Evolutionary conservation across 2,888 invertebrate species (phyloP).

Genomic region (Drosophila testacea): DNA sequence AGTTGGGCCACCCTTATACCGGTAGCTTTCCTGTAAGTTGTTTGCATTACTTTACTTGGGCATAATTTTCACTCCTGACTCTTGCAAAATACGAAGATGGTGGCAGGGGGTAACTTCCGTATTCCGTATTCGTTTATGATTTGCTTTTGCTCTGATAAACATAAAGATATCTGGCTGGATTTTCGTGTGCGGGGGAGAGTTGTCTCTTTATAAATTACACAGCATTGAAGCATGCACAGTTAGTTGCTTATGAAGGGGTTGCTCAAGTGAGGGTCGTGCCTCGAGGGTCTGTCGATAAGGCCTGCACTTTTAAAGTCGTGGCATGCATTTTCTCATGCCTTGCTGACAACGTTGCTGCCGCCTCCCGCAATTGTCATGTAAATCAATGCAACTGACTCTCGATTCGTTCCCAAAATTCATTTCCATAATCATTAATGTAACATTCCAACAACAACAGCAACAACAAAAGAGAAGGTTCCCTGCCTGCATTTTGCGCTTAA

Average conservation of each 20-base stretch:
- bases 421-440: constrained; percentile 66
- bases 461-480: constrained; percentile 28
- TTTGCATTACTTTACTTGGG: constrained; percentile 57
- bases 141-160: constrained; percentile 64
- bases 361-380: constrained; percentile 70
- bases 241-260: constrained; percentile 46
- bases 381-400: constrained; percentile 62
- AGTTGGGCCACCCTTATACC: background rate
- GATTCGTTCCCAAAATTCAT: constrained; percentile 57
- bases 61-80: constrained; percentile 55
- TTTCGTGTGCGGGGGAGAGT: constrained; percentile 23
- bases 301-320: constrained; percentile 24
- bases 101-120: constrained; percentile 53
- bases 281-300: constrained; percentile 46
- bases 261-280: constrained; percentile 36
- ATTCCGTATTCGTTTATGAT: constrained; percentile 67
- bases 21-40: constrained; percentile 56
- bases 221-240: constrained; percentile 12
- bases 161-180: constrained; percentile 59
- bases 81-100: background rate
- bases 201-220: constrained; percentile 52
- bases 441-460: constrained; percentile 31
- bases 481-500: constrained; percentile 73
- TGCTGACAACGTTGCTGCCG: background rate
- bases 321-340: constrained; percentile 66